Base-by-base conservation (phyloP, 2,888 invertebrate species). In the Eupithecia dodoneata region DNA sequence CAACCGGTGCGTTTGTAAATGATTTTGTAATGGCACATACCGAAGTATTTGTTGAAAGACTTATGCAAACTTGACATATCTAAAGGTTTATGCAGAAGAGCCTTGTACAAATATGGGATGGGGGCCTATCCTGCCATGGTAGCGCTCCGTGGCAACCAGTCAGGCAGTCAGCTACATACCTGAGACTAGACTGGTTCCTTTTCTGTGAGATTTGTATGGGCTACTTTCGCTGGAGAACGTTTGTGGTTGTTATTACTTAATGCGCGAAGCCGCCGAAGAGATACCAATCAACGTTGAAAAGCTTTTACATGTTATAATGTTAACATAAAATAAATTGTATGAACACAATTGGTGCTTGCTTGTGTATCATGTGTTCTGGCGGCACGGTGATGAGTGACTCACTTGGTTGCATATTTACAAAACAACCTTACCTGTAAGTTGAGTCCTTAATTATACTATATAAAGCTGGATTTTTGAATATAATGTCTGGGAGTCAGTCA, bases 171-270 rank as follows among this genome's bases (percentile, higher is more conserved):
- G 30, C 73, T 47, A 70, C 72, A 75, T 74, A 69, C 69, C 65
- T 74, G 0, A 70, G 70, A 9, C 67, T 30, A 69, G 79, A 76
- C 71, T 74, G 76, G 76, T 75, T 72, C 78, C 66, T 78, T 72
- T 81, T 76, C 76, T 76, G 72, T 76, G 73, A 47, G 63, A 76
- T 76, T 77, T 81, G 78, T 74, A 73, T 72, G 72, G 59, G 59
- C 65, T 75, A 75, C 75, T 71, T 75, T 73, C 75, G 75, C 65
- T 73, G 45, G 66, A 49, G 47, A 18, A 47, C 70, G 47, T 70
- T 70, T 65, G 47, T 42, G 71, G 63, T 75, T 45, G 45, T 30
- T 55, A 41, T 65, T 30, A 13, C 67, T 49, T 65, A 63, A 63
- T 15, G 59, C 41, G 67, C 30, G 45, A 69, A 69, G 67, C 47